phyloP scores from a whole-genome alignment of 2,797 vertebrate species.

The Galago senegalensis region DNA sequence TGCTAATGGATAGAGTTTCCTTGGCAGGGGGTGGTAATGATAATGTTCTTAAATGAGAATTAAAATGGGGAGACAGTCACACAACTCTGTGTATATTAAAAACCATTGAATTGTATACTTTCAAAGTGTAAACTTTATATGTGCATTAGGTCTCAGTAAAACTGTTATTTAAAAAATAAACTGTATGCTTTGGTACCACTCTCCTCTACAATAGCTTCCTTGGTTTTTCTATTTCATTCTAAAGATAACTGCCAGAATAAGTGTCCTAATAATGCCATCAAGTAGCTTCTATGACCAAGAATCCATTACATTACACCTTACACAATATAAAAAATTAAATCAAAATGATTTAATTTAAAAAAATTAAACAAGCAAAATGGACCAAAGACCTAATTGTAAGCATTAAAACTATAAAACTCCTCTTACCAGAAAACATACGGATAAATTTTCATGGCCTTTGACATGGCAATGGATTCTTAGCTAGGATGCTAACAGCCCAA shows the following conservation, averaged over 20 bases:
- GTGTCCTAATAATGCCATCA: not conserved
- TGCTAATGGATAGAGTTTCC: not conserved
- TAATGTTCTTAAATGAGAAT: not conserved
- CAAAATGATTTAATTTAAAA: not conserved
- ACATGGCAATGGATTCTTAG: not conserved
- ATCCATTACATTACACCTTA: not conserved
- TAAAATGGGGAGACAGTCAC: not conserved
- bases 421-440: not conserved
- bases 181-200: not conserved
- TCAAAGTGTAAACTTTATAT: not conserved
- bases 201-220: not conserved
- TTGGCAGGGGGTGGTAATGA: not conserved
- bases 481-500: not conserved
- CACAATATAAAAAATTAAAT: not conserved
- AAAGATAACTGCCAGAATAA: not conserved
- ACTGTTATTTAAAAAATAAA: not conserved
- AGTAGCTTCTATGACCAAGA: no score
- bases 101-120: not conserved
- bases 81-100: not conserved
- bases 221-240: not conserved
- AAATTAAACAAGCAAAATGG: not conserved
- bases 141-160: conserved; percentile 12
- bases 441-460: not conserved
- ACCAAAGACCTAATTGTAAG: not conserved
- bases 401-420: not conserved